Evolutionary conservation across 2,113 vertebrate species (phyloP).

Genomic region (Salvelinus alpinus): DNA sequence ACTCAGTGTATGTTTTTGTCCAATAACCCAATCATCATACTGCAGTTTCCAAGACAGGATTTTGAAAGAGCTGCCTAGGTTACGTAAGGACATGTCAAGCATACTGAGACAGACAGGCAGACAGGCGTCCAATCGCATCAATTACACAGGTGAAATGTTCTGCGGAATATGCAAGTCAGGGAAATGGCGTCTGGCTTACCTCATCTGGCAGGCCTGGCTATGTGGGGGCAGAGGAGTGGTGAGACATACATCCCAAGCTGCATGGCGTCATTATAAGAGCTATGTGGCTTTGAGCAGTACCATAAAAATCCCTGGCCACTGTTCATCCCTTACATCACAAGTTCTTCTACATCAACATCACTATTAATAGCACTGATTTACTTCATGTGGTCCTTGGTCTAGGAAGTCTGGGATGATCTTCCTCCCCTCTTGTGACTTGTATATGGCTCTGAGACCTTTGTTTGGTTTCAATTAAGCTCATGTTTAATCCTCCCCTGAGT

Average conservation of each 20-base stretch:
- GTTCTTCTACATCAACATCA: slow-evolving; percentile 18
- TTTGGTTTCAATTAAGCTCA: slow-evolving; percentile 19
- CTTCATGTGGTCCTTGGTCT: slow-evolving; percentile 8
- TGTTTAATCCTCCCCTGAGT: background rate
- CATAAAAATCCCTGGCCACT: slow-evolving; percentile 3
- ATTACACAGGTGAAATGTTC: slow-evolving; percentile 1
- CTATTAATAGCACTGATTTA: slow-evolving; percentile 44
- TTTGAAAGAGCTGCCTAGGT: background rate
- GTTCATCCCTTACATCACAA: slow-evolving; percentile 20
- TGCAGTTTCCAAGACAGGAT: background rate
- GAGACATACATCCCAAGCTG: background rate
- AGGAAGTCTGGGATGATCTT: slow-evolving; percentile 1
- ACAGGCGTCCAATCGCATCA: slow-evolving; percentile 10
- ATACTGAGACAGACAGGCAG: slow-evolving; percentile 5
- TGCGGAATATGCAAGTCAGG: slow-evolving; percentile 9
- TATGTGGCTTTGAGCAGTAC: slow-evolving; percentile 6
- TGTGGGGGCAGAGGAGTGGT: background rate
- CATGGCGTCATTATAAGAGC: slow-evolving; percentile 17
- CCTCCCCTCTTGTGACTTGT: slow-evolving; percentile 3
- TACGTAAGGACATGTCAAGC: background rate
- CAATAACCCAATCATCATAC: background rate
- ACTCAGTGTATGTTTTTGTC: background rate
- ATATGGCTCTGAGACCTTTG: slow-evolving; percentile 25
- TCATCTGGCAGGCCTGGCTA: background rate
- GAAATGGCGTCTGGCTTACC: slow-evolving; percentile 5